Base-by-base conservation (phyloP, 2,113 vertebrate genomes). In the Vulpes lagopus region DNA sequence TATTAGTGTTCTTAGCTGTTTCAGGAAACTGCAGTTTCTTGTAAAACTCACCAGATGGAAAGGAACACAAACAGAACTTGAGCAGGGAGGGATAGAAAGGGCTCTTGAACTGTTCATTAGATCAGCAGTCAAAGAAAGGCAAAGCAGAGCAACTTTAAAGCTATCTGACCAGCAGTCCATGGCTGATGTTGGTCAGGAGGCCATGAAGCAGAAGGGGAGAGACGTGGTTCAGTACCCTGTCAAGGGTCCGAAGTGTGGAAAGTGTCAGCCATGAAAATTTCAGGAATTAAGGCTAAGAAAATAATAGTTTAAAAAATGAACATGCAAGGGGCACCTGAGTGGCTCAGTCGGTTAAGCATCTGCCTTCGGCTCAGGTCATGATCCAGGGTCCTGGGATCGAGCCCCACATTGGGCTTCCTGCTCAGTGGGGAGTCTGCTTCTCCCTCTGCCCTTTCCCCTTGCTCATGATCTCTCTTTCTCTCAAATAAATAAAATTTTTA, bases 211-310 rank as follows among this genome's bases (percentile, higher is more conserved):
- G 7, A 35, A 73, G 35, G 1, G 25, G 8, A 17, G 87, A 53
- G 14, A 11, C 5, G 0, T 1, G 1, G 20, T 23, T 53, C 57
- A 20, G 2, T 6, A 16, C 3, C 2, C 2, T 15, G 10, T 22
- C 27, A 5, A 20, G 51, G 23, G 12, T n/a, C 73, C 12, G 22
- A 73, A 16, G 12, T 8, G 0, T 15, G 23, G 15, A n/a, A n/a
- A 15, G 16, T 17, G 78, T 85, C 55, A 6, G 20, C 27, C 3
- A 51, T 38, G n/a, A 65, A 64, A 60, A n/a, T 59, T 53, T 60
- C 17, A 84, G 22, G 35, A 83, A 74, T 59, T n/a, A 78, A 89
- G 57, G 17, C 25, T 20, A 19, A 91, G 62, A 95, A 87, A 87
- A 51, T 62, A 67, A 67, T 51, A 84, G 71, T 90, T 55, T 30